Percentiles rank a stretch among this genome's conserved stretches.
These are phyloP conservation scores for Ichneumoninae sp. DNA, from an alignment of 2,888 invertebrate genomes.

Conservation along the genomic window DNA sequence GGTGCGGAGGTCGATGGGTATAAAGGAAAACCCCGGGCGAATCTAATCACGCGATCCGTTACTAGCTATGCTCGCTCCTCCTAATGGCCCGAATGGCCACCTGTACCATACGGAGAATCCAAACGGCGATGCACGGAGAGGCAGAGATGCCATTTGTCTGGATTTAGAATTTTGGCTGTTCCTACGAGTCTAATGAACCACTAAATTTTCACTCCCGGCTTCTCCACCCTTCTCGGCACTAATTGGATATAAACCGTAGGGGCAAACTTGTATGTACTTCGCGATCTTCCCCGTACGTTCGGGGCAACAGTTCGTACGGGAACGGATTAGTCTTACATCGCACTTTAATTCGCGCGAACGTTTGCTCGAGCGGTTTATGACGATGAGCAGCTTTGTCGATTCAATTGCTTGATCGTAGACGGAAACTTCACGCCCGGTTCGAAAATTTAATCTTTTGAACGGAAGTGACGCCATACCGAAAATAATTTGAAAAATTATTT, in stretches of 20 bases:
- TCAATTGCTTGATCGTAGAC: constrained; percentile 18
- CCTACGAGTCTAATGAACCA: constrained; percentile 65
- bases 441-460: background rate
- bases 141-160: constrained; percentile 52
- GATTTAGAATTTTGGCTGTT: constrained; percentile 64
- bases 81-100: constrained; percentile 40
- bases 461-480: background rate
- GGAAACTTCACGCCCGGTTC: background rate
- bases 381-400: constrained; percentile 14
- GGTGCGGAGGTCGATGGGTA: constrained; percentile 25
- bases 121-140: constrained; percentile 3
- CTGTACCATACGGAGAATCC: constrained; percentile 51
- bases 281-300: constrained; percentile 4
- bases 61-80: constrained; percentile 25
- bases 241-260: constrained; percentile 66
- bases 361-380: constrained; percentile 22
- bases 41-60: constrained; percentile 59
- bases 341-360: constrained; percentile 5
- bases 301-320: constrained; percentile 18
- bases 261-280: constrained; percentile 45
- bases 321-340: constrained; percentile 33
- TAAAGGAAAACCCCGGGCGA: constrained; percentile 18
- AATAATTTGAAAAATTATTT: too few species aligned
- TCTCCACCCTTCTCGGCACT: constrained; percentile 16
- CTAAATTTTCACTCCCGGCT: constrained; percentile 59